Percentiles rank a stretch among this genome's conserved stretches.
Evolutionary conservation across 2,113 vertebrate species (phyloP).

Genomic region (Apus apus): DNA sequence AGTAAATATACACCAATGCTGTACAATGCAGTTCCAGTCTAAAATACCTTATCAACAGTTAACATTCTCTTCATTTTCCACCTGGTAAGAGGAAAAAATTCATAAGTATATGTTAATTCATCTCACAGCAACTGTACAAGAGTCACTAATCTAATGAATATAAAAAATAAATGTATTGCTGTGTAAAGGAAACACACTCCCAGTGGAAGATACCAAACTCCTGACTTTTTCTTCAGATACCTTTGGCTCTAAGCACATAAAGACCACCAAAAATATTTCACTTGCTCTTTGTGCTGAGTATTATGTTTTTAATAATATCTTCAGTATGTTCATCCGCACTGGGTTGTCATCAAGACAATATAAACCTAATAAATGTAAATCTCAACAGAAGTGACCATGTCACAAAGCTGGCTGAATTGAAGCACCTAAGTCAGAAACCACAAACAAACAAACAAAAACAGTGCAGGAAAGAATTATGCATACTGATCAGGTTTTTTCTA

Average conservation of each 20-base stretch:
- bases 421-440: background rate
- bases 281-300: background rate
- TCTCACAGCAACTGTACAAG: background rate
- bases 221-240: background rate
- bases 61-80: background rate
- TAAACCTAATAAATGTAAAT: background rate
- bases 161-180: background rate
- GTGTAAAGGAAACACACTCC: background rate
- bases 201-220: background rate
- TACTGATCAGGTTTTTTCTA: accelerated
- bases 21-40: background rate
- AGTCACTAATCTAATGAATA: background rate
- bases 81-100: background rate
- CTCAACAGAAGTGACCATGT: background rate
- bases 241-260: background rate
- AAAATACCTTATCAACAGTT: background rate
- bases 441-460: background rate
- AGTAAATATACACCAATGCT: background rate
- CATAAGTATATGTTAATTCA: background rate
- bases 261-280: background rate
- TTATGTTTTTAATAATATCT: background rate
- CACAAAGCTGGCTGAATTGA: background rate
- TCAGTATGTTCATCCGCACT: background rate
- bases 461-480: background rate
- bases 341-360: background rate